Conservation (phyloP, 2,113 vertebrate species). For the Brevimyrus niger region DNA sequence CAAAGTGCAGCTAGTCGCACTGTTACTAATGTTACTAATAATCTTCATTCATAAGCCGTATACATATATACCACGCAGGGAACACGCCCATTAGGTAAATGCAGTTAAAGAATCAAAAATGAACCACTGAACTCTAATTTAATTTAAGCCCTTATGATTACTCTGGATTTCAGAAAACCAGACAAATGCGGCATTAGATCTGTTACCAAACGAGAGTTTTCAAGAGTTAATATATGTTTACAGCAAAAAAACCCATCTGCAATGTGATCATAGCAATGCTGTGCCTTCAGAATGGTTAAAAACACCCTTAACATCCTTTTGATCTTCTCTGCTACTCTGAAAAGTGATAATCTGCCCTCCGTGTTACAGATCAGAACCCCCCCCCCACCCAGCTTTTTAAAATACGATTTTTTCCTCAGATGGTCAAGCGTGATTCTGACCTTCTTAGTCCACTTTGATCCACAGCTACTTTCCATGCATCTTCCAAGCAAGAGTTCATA, state of each 20-base stretch:
- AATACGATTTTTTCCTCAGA: slow-evolving; percentile 58
- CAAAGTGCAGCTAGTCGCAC: background rate
- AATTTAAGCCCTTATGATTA: background rate
- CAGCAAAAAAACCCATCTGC: slow-evolving; percentile 29
- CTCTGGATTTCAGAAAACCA: background rate
- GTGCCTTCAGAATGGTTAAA: slow-evolving; percentile 38
- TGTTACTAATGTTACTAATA: background rate
- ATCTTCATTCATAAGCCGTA: background rate
- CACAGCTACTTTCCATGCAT: slow-evolving; percentile 53
- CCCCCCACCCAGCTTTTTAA: slow-evolving; percentile 25
- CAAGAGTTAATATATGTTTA: slow-evolving; percentile 34
- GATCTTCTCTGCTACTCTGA: slow-evolving; percentile 54
- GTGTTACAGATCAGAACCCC: slow-evolving; percentile 54
- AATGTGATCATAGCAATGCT: slow-evolving; percentile 45
- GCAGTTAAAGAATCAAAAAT: background rate
- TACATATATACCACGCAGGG: no score
- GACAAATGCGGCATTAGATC: slow-evolving; percentile 12
- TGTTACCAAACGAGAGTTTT: slow-evolving; percentile 21
- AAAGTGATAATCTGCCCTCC: slow-evolving; percentile 58
- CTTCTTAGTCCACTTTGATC: slow-evolving; percentile 65
- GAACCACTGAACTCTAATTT: background rate
- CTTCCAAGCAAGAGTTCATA: slow-evolving; percentile 48
- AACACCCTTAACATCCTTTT: slow-evolving; percentile 49
- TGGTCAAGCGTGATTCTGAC: slow-evolving; percentile 63
- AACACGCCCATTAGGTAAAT: background rate